Evolutionary conservation across 64 coral and sea anemone species (phyloP), one percentile per base, ranked within the genome.

Genomic region (Montipora foliosa): DNA sequence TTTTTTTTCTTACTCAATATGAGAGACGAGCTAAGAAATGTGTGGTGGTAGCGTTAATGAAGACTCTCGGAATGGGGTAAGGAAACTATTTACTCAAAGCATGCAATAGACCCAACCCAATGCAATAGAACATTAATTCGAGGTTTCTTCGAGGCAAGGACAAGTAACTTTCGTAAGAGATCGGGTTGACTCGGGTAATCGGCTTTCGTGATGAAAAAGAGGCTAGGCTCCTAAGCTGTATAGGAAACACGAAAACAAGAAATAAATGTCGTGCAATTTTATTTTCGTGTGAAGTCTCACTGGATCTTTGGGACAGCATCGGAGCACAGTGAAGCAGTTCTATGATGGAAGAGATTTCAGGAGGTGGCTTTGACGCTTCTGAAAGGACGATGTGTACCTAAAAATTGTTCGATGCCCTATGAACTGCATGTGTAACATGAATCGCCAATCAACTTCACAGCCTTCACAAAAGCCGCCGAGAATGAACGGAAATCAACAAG

Each of bases 361-460:
- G 45, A 5, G 15, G 45, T 70, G 64, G 47, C 3, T 69, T 70
- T 85, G 44, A 71, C 7, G 19, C 29, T 68, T 19, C 3, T 17
- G 17, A 70, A 16, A 70, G 45, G 66, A 49, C 45, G 64, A 85
- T 50, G 46, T 21, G 15, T 85, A 44, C 64, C 66, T 85, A 19
- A 85, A 85, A 84, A 19, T 49, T 22, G 25, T 46, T 21, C 16
- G 12, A n/a, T 19, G 2, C 22, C 5, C 21, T 17, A 47, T 29
- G 48, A 70, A 44, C 14, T 29, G 5, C 7, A 66, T 47, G 91
- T 50, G 3, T 78, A 80, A 25, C 47, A 93, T 93, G 92, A 93
- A 93, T 93, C 92, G 83, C 4, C 82, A 93, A 60, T 61, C 79
- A 64, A 86, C 82, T 58, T 87, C 92, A 80, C 92, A 93, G 77